Evolutionary conservation across 1,140 invertebrate species (phyloP), one percentile per base, ranked within the genome.

Genomic region (Geopemphigus sp.): DNA sequence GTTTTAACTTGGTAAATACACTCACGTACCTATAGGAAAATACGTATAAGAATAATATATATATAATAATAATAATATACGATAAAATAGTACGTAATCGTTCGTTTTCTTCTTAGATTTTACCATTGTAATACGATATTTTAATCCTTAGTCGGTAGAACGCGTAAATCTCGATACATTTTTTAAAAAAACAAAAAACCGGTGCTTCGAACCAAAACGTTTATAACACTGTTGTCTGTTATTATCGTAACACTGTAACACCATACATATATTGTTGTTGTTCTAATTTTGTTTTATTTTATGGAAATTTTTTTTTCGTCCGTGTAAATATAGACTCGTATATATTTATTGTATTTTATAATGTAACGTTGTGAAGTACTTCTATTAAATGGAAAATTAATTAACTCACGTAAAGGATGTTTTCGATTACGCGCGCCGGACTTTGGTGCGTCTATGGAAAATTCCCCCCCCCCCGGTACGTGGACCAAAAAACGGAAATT

Each of bases 211-310:
- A 78, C 74, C 74, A 78, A 78, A 78, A 78, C 24, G 17, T 26
- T 78, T 78, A 47, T 78, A 76, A 76, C 73, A 76, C 54, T 76
- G 73, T 76, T 76, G 59, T 39, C 54, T 76, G 73, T 76, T 76
- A 76, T n/a, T n/a, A n/a, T n/a, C n/a, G n/a, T 70, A 78, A 63
- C 74, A 78, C 61, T 78, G 45, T 78, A 78, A 78, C 74, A 63
- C 50, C 26, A 59, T 76, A 45, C n/a, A n/a, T n/a, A n/a, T n/a
- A n/a, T 76, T 78, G 57, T 78, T 78, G 74, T 76, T 76, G 39
- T 63, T 39, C 56, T 78, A 63, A 78, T 78, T 78, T 78, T 59
- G 56, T 56, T 78, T 76, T 50, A 47, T 29, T 61, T 61, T 63
- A 39, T 78, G 74, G 61, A 73, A n/a, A n/a, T n/a, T 70, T 74